phyloP scores from a whole-genome alignment of 2,113 vertebrate genomes.

The Kobus ellipsiprymnus region DNA sequence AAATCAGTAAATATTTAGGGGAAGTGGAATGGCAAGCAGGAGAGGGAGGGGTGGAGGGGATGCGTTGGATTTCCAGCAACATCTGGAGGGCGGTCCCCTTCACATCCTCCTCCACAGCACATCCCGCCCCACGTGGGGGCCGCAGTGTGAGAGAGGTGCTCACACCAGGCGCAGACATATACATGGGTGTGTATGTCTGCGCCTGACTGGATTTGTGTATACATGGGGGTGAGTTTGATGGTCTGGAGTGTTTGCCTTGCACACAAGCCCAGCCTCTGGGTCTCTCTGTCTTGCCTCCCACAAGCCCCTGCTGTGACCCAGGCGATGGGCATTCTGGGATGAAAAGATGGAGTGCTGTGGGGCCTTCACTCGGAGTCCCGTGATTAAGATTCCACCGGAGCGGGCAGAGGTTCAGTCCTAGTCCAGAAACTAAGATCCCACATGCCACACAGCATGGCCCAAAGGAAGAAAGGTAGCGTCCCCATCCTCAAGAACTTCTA shows the following conservation, averaged over 20 bases:
- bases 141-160: background rate
- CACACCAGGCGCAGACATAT: background rate
- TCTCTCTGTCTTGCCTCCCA: background rate
- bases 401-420: background rate
- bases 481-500: background rate
- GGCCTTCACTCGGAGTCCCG: background rate
- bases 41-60: background rate
- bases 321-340: background rate
- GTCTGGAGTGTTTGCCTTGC: background rate
- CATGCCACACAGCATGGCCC: background rate
- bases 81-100: constrained; percentile 60
- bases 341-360: background rate
- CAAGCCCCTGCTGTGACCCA: background rate
- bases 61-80: constrained; percentile 63
- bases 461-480: background rate
- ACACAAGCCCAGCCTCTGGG: background rate
- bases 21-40: constrained; percentile 57
- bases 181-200: background rate
- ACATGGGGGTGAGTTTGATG: background rate
- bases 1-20: constrained; percentile 73
- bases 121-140: background rate
- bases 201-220: background rate
- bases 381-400: background rate
- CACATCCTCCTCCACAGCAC: background rate
- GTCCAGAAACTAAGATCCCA: background rate